A percentile compares a stretch with the other conserved stretches of the same genome.
These are phyloP conservation scores for Centruroides vittatus DNA, from an alignment of 1,140 invertebrate species.

Conservation along the genomic window DNA sequence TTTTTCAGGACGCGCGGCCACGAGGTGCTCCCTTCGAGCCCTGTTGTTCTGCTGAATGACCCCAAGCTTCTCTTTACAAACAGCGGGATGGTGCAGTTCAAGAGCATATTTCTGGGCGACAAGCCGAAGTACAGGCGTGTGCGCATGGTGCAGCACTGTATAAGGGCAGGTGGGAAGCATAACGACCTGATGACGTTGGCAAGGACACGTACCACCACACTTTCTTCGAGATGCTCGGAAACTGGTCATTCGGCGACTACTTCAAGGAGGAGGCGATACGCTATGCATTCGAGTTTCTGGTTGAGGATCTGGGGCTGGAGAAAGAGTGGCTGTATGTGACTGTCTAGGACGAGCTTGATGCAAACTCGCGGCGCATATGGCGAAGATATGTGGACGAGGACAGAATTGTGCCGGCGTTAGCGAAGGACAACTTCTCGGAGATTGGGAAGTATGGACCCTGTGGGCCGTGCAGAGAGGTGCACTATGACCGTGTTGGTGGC, in stretches of 20 bases:
- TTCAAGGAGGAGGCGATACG: conserved; percentile 92
- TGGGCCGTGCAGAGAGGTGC: conserved; percentile 90
- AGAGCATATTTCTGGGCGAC: conserved; percentile 68
- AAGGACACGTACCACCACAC: conserved; percentile 90
- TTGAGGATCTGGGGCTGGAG: conserved; percentile 75
- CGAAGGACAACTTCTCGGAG: conserved; percentile 94
- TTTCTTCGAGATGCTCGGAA: conserved; percentile 99
- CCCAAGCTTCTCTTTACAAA: too few relatives aligned
- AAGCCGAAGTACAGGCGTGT: conserved; percentile 36
- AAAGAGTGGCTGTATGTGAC: conserved; percentile 79
- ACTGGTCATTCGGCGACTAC: conserved; percentile 97
- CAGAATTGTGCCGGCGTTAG: too few relatives aligned
- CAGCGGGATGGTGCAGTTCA: conserved; percentile 65
- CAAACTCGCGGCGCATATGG: conserved; percentile 53
- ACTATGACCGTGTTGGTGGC: conserved; percentile 48
- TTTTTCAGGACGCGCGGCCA: too few relatives aligned
- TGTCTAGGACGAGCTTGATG: conserved; percentile 55
- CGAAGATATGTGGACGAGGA: conserved; percentile 97
- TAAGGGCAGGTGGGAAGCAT: conserved; percentile 91
- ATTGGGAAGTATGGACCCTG: conserved; percentile 83
- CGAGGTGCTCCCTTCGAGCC: too few relatives aligned
- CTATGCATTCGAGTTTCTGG: conserved; percentile 96
- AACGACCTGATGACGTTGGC: conserved; percentile 88
- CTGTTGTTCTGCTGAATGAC: too few relatives aligned
- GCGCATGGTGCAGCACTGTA: conserved; percentile 88